Percentiles rank a stretch among this genome's conserved stretches.
phyloP scores from a whole-genome alignment of 2,113 vertebrate genomes.

The Struthidea cinerea region DNA sequence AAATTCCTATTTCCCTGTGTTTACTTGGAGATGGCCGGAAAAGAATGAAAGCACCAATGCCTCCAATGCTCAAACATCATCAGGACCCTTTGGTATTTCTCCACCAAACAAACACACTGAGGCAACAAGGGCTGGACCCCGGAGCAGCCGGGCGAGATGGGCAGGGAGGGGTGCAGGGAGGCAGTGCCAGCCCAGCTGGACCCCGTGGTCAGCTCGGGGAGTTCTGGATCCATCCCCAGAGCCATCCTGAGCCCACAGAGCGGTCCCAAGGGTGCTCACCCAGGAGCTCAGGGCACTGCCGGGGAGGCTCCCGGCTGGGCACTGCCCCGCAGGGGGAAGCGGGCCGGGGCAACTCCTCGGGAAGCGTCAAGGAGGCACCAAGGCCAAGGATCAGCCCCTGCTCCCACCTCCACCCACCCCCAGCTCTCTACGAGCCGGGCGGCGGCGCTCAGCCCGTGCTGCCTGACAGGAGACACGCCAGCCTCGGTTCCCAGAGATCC shows the following conservation, averaged over 20 bases:
- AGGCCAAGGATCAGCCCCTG: neutral
- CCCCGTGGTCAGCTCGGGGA: neutral
- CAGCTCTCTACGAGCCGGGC: neutral
- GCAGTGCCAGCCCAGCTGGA: neutral
- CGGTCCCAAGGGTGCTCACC: neutral
- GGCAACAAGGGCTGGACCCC: neutral
- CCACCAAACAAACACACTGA: neutral
- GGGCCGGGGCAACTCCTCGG: neutral
- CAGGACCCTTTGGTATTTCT: neutral
- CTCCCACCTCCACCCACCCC: neutral
- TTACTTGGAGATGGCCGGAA: conserved; percentile 58
- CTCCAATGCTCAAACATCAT: neutral
- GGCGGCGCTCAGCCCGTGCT: neutral
- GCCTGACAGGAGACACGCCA: neutral
- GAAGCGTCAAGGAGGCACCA: neutral
- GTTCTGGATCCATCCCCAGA: neutral
- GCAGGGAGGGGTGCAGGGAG: neutral
- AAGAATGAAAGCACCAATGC: conserved; percentile 42
- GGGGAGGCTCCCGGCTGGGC: neutral
- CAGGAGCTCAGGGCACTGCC: no score
- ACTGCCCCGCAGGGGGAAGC: accelerated
- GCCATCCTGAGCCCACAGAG: neutral
- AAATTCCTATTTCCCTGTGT: conserved; percentile 56
- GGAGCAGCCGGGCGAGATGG: neutral
- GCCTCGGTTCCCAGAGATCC: neutral